Conservation (phyloP, 1,140 invertebrate species). For the Papilio polytes region DNA sequence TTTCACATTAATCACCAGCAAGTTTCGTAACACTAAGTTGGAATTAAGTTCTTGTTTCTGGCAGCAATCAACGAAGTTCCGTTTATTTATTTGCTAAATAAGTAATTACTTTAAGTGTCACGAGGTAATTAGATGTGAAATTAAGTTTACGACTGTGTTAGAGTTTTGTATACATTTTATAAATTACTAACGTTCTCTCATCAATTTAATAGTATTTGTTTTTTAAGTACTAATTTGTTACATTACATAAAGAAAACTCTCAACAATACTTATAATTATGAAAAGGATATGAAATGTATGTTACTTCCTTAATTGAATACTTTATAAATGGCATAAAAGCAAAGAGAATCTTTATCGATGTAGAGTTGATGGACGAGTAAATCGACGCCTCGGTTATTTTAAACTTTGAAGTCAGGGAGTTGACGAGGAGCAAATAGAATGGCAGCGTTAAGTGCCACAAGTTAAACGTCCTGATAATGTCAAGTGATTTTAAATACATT, state of each 20-base stretch:
- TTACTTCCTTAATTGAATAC: neutral
- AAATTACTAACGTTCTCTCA: neutral
- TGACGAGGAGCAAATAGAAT: neutral
- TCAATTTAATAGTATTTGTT: no score
- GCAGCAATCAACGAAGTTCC: constrained; percentile 31
- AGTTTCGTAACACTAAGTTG: constrained; percentile 27
- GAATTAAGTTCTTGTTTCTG: constrained; percentile 27
- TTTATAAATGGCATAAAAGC: neutral
- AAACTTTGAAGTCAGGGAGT: neutral
- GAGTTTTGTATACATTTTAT: neutral
- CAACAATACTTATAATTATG: no score
- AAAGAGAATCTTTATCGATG: neutral
- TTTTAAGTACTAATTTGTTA: no score
- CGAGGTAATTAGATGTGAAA: neutral
- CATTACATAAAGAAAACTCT: no score
- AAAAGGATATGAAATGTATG: neutral
- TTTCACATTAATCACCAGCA: constrained; percentile 26
- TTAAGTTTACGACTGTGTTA: neutral
- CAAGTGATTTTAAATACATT: no score
- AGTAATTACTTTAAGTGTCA: constrained; percentile 31
- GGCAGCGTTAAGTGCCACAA: neutral
- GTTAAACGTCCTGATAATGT: neutral
- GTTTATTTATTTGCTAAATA: constrained; percentile 32
- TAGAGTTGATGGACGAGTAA: neutral
- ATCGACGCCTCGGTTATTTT: constrained; percentile 1